Conservation (phyloP, 2,888 invertebrate genomes). For the Tipula vernalis region DNA sequence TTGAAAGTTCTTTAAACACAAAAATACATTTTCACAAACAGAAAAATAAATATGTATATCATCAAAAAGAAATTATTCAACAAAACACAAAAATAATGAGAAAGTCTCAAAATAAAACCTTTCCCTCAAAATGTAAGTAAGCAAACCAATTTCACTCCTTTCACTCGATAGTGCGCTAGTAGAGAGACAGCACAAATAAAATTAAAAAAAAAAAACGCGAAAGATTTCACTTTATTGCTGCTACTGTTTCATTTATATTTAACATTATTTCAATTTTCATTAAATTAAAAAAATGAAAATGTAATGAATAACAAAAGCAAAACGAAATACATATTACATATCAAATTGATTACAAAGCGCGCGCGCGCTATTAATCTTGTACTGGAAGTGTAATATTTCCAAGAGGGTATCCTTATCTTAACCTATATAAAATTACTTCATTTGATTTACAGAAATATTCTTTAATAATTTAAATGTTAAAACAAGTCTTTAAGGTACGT, state of each 20-base stretch:
- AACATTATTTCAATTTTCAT: background rate
- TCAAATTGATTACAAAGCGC: background rate
- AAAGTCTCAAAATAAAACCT: background rate
- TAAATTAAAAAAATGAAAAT: background rate
- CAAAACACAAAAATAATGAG: background rate
- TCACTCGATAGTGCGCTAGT: background rate
- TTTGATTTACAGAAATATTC: background rate
- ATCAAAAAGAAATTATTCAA: background rate
- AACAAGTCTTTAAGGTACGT: background rate
- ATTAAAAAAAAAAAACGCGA: background rate
- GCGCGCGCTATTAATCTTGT: background rate
- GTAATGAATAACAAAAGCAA: background rate
- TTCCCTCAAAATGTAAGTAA: background rate
- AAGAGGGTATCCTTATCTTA: background rate
- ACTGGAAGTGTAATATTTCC: background rate
- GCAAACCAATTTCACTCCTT: slow-evolving; percentile 4
- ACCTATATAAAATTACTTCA: background rate
- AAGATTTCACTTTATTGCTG: background rate
- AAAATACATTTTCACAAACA: background rate
- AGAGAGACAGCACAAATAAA: background rate
- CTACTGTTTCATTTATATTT: background rate
- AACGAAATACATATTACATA: background rate
- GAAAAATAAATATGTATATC: background rate
- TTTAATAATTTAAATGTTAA: background rate
- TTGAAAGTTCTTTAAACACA: background rate